A percentile compares a stretch with the other conserved stretches of the same genome.
These are phyloP conservation scores for Neopelma chrysocephalum DNA, from an alignment of 2,797 vertebrate genomes.

Conservation along the genomic window DNA sequence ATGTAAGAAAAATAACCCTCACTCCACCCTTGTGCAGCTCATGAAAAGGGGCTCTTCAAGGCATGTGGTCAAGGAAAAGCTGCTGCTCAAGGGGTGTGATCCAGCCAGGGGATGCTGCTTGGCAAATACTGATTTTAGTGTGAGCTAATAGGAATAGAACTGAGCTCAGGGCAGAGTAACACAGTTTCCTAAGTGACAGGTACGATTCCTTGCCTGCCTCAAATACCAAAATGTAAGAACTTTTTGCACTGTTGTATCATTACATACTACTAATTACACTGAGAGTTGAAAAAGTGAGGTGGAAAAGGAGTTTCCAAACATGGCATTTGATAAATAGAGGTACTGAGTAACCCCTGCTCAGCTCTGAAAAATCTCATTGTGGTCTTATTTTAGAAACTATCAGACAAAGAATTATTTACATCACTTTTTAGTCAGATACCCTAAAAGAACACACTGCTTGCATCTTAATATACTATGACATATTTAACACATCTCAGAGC, in stretches of 20 bases:
- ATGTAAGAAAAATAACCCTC: not conserved
- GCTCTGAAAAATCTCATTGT: not conserved
- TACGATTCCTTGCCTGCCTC: not conserved
- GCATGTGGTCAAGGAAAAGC: not conserved
- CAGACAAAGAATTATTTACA: not conserved
- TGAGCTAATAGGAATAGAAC: not conserved
- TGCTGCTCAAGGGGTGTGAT: not conserved
- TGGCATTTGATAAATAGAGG: accelerated
- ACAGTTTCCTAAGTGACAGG: not conserved
- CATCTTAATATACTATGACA: not conserved
- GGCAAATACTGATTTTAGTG: not conserved
- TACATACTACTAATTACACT: too few relatives aligned
- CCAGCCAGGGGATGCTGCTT: not conserved
- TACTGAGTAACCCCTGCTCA: not conserved
- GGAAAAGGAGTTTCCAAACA: not conserved
- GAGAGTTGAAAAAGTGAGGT: not conserved
- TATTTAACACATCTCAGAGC: not conserved
- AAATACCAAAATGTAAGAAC: not conserved
- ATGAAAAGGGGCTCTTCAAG: not conserved
- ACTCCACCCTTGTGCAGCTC: not conserved
- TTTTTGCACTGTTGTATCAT: not conserved
- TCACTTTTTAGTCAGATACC: not conserved
- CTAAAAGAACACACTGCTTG: not conserved
- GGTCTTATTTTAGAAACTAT: not conserved
- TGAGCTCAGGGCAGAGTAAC: not conserved